Base-by-base conservation (phyloP, 2,888 invertebrate genomes). In the Zhuqinia jingwanae region DNA sequence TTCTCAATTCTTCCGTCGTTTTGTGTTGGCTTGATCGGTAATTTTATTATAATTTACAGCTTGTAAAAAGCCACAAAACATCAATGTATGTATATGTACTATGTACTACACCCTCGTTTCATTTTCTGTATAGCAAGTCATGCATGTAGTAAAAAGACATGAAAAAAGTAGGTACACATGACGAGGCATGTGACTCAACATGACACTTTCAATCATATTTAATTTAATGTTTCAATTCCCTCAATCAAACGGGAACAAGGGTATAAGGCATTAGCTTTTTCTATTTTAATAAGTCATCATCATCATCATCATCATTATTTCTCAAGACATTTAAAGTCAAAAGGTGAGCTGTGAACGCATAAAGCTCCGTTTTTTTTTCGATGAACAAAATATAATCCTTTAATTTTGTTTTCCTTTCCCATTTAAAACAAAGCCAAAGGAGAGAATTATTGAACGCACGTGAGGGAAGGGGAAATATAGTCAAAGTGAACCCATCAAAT, bases 151-250 rank as follows among this genome's bases (percentile, higher is more conserved):
- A n/a, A n/a, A n/a, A n/a, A n/a, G n/a, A n/a, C n/a, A n/a, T n/a
- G n/a, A n/a, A n/a, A n/a, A n/a, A n/a, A n/a, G n/a, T n/a, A 65
- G 25, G 36, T 17, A 36, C 17, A n/a, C n/a, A 0, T 17, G n/a
- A 30, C 27, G 17, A 60, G 8, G 17, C 58, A 58, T 22, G 8
- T 36, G 36, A 36, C 36, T 60, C 5, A 17, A 65, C 65, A 30
- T 42, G 65, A 30, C 65, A 65, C 65, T 65, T 42, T 65, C 65
- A 10, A 65, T 65, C 65, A 20, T 36, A n/a, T 65, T 65, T 65
- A n/a, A 65, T 65, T 30, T 65, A 65, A 65, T 65, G 11, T 36
- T 65, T 65, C 36, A 42, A 65, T 65, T 65, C 65, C n/a, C 6
- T 42, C 36, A 65, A 36, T 3, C 36, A 36, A 36, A n/a, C n/a